phyloP scores from a whole-genome alignment of 1,140 invertebrate genomes.

The Drosophila nasuta region DNA sequence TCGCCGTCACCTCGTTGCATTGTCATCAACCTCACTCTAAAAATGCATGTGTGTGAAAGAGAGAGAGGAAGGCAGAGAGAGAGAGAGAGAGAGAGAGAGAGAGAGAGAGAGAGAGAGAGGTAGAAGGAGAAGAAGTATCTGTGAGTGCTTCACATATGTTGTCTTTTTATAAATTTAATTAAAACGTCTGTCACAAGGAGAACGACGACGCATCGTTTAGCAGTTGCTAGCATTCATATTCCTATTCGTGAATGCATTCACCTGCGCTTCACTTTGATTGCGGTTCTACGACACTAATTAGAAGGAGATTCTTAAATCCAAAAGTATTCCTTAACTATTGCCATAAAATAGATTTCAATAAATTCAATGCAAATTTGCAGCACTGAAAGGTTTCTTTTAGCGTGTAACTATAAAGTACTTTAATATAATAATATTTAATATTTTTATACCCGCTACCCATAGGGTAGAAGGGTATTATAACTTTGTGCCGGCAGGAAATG shows the following conservation, averaged over 20 bases:
- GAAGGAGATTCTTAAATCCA: not conserved
- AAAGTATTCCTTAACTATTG: not conserved
- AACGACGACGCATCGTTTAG: conserved; percentile 14
- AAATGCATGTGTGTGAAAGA: not conserved
- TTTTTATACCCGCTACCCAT: too few species aligned
- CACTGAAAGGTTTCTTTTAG: too few species aligned
- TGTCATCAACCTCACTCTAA: conserved; percentile 23
- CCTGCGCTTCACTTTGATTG: conserved; percentile 8
- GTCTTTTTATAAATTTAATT: conserved; percentile 49
- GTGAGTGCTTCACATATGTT: conserved; percentile 13
- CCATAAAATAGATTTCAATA: not conserved
- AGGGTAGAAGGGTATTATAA: too few species aligned
- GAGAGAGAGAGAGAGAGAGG: too few species aligned
- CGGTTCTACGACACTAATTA: not conserved
- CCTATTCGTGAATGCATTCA: not conserved
- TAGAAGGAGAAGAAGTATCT: too few species aligned
- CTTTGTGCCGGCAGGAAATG: too few species aligned
- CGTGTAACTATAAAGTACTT: too few species aligned
- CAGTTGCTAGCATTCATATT: conserved; percentile 1
- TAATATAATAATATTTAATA: too few species aligned
- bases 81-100: too few species aligned
- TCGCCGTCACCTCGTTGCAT: conserved; percentile 44
- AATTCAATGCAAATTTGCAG: too few species aligned
- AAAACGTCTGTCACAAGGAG: conserved; percentile 37
- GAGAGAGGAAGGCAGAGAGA: too few species aligned